Evolutionary conservation across 2,888 invertebrate species (phyloP).

Genomic region (Coelogynopora nodosa): DNA sequence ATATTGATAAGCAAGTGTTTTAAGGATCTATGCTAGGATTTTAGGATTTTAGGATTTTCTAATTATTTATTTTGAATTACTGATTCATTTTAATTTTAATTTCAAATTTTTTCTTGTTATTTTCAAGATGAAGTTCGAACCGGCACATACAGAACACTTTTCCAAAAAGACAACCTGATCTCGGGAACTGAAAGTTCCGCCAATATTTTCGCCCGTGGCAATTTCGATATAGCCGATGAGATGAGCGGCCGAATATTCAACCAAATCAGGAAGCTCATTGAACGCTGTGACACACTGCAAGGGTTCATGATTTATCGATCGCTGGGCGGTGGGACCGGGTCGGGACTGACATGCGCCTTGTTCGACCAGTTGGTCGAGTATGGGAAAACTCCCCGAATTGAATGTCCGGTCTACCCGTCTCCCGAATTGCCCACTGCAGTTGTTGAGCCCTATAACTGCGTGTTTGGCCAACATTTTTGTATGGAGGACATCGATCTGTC

Average conservation of each 20-base stretch:
- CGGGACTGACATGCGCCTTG: conserved; percentile 32
- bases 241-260: background rate
- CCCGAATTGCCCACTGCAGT: conserved; percentile 29
- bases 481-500: conserved; percentile 39
- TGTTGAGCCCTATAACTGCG: conserved; percentile 36
- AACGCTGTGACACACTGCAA: conserved; percentile 27
- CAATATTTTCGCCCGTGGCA: conserved; percentile 32
- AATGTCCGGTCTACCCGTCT: conserved; percentile 34
- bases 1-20: too few species aligned
- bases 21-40: too few species aligned
- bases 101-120: too few species aligned
- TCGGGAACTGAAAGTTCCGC: conserved; percentile 24
- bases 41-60: too few species aligned
- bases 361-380: conserved; percentile 32
- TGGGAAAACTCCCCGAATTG: conserved; percentile 15
- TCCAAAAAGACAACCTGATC: background rate
- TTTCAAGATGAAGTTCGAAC: background rate
- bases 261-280: conserved; percentile 9
- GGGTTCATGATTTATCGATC: conserved; percentile 29
- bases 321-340: conserved; percentile 36
- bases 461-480: conserved; percentile 36
- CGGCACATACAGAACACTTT: background rate
- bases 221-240: conserved; percentile 2
- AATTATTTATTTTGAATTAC: too few species aligned
- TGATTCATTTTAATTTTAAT: too few species aligned